Evolutionary conservation across 1,140 invertebrate species (phyloP).

Genomic region (Trichonephila clavata): DNA sequence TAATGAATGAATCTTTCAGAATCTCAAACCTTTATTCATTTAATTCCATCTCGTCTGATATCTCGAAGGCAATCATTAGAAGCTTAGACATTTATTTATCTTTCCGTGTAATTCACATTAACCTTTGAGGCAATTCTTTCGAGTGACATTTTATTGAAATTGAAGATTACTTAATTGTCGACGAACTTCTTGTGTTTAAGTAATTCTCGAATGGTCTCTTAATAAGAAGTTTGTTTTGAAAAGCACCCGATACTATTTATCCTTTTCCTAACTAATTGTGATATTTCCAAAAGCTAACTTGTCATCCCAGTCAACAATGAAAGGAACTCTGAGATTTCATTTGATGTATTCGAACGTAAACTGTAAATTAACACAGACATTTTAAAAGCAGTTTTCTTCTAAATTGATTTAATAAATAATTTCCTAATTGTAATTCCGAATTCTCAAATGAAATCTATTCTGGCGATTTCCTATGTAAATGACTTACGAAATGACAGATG

Average conservation of each 20-base stretch:
- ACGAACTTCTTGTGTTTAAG: neutral
- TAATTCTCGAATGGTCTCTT: neutral
- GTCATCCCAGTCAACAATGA: neutral
- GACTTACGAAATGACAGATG: neutral
- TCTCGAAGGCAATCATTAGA: no score
- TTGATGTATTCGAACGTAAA: neutral
- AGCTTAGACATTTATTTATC: no score
- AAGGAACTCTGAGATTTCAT: neutral
- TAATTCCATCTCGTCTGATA: no score
- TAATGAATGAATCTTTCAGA: no score
- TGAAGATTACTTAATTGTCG: neutral
- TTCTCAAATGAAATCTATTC: neutral
- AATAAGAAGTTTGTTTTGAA: neutral
- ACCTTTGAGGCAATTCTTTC: no score
- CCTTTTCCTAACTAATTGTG: neutral
- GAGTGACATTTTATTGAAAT: neutral
- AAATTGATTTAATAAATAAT: slow-evolving; percentile 15
- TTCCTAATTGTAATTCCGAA: neutral
- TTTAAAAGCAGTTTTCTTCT: neutral
- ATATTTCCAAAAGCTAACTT: neutral
- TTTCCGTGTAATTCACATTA: no score
- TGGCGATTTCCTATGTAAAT: neutral
- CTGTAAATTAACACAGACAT: neutral
- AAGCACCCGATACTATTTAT: neutral
- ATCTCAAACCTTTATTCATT: no score